Evolutionary conservation across 2,797 vertebrate genomes (phyloP).

Genomic region (Rhinophrynus dorsalis): DNA sequence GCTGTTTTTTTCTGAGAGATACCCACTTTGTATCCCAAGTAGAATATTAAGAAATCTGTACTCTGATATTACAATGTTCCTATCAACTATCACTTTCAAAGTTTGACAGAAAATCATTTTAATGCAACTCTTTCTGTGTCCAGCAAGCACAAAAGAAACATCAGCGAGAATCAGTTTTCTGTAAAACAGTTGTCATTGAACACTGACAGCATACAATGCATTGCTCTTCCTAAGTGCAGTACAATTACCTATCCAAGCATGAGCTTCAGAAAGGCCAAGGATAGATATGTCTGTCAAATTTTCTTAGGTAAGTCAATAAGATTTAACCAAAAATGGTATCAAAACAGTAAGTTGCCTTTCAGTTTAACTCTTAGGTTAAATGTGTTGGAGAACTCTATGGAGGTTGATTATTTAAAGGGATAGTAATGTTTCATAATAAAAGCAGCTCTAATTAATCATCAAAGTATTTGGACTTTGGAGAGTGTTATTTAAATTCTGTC

Average conservation of each 20-base stretch:
- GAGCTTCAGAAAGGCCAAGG: constrained; percentile 55
- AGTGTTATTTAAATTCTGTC: too few species aligned
- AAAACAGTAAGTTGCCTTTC: constrained; percentile 26
- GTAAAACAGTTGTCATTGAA: constrained; percentile 53
- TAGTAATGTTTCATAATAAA: too few species aligned
- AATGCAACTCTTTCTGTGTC: constrained; percentile 58
- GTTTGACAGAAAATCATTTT: constrained; percentile 73
- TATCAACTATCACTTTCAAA: constrained; percentile 61
- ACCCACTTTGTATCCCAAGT: constrained; percentile 6
- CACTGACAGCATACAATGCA: constrained; percentile 55
- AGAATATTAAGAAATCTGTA: constrained; percentile 27
- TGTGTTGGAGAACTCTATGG: too few species aligned
- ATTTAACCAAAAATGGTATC: constrained; percentile 27
- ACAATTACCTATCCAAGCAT: constrained; percentile 57
- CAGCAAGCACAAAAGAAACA: constrained; percentile 66
- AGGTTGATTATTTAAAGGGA: too few species aligned
- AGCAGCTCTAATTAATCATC: too few species aligned
- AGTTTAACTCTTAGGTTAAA: not conserved
- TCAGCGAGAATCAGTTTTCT: constrained; percentile 55
- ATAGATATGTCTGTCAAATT: constrained; percentile 61
- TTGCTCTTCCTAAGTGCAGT: constrained; percentile 48
- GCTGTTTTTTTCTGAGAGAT: constrained; percentile 12
- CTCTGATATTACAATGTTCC: constrained; percentile 22
- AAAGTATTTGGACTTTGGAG: too few species aligned
- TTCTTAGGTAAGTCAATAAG: constrained; percentile 54